Base-by-base conservation (phyloP, 1,140 invertebrate species). In the Nilaparvata lugens region DNA sequence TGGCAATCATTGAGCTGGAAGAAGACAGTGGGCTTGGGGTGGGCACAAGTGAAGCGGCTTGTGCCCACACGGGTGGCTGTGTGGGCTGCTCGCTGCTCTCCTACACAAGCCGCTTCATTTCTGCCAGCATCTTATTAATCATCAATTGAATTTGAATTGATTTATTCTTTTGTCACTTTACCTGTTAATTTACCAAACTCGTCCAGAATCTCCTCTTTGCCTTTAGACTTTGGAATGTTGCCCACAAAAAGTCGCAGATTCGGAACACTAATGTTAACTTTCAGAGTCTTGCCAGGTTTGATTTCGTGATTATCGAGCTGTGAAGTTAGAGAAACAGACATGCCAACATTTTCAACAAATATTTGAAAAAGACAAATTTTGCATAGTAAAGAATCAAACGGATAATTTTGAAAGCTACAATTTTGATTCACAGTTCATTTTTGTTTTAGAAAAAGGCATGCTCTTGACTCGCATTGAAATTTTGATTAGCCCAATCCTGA, bases 191-290 rank as follows among this genome's bases (percentile, higher is more conserved):
- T 98, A 89, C 89, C 87, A 89, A 98, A 97, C 87, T 98, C 96
- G 83, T 97, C 94, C 86, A 95, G 88, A 83, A 99, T 98, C 87
- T 98, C 95, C 83, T 98, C 94, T 93, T 95, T 97, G 84, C 93
- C 91, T 90, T 98, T 98, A 83, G 92, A 96, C 87, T 98, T 98
- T 85, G 96, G 96, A 89, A 99, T 98, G 88, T 98, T 98, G 82
- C 96, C 96, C 83, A 98, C 92, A 87, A 98, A 99, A 84, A 99
- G 91, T 83, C 95, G 93, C 79, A 96, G 91, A 86, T 98, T 98
- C 81, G 95, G 94, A 86, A 98, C 91, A 79, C 95, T 98, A 87
- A 98, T 93, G 87, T 98, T 98, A 83, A 98, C 94, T 94, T 97
- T 98, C 81, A 98, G 86, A 81, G 86, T 87, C 87, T 97, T 97